Evolutionary conservation across 2,888 invertebrate species (phyloP).

Genomic region (Melanophora roralis): DNA sequence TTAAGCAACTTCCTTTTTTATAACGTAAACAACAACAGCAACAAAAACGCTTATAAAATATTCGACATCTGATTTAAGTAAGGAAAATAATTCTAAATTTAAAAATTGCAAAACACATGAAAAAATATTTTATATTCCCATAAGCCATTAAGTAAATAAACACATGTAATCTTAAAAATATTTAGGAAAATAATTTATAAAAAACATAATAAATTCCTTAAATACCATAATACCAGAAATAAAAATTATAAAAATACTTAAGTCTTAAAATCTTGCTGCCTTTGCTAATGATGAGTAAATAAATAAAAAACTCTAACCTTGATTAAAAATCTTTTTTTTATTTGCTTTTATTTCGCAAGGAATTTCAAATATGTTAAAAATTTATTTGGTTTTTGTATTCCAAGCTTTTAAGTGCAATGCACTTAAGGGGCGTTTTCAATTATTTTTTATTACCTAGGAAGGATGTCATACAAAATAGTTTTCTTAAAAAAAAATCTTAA

Average conservation of each 20-base stretch:
- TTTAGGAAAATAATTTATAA: neutral
- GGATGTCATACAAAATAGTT: conserved; percentile 16
- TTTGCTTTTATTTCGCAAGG: conserved; percentile 9
- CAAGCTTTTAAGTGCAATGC: conserved; percentile 15
- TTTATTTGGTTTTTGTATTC: neutral
- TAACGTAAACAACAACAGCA: neutral
- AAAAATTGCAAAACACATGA: neutral
- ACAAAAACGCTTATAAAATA: neutral
- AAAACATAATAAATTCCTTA: conserved; percentile 33
- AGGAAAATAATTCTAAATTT: neutral
- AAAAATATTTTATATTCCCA: neutral
- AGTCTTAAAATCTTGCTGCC: neutral
- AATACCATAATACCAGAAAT: conserved; percentile 32
- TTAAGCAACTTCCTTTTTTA: conserved; percentile 29
- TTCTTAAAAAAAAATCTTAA: neutral
- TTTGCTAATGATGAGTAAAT: conserved; percentile 24
- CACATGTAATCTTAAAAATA: neutral
- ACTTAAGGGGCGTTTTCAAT: neutral
- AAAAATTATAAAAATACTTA: neutral
- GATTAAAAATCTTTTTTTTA: conserved; percentile 4
- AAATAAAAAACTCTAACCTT: conserved; percentile 31
- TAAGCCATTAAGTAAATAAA: conserved; percentile 29
- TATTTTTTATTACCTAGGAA: neutral
- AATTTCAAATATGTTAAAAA: conserved; percentile 37
- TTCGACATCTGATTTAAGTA: neutral